Evolutionary conservation across 2,113 vertebrate genomes (phyloP).

Genomic region (Rostratula benghalensis): DNA sequence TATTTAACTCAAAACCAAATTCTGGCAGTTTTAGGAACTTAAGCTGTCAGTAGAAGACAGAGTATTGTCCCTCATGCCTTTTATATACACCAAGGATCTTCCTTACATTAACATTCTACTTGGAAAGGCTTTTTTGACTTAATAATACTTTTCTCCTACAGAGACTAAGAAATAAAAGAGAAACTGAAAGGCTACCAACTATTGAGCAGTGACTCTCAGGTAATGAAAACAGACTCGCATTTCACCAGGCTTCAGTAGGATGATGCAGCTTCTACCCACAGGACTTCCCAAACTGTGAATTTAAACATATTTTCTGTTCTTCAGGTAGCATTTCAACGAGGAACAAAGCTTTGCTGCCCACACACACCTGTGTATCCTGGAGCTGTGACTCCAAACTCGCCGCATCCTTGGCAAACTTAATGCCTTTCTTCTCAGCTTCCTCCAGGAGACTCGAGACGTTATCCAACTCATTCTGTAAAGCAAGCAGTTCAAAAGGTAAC

Average conservation of each 20-base stretch:
- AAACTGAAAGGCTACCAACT: neutral
- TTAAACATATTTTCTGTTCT: neutral
- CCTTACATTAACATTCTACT: neutral
- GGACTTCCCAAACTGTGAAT: neutral
- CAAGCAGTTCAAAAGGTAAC: neutral
- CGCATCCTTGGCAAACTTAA: slow-evolving; percentile 92
- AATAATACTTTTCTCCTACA: neutral
- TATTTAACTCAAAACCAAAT: neutral
- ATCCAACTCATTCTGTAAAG: slow-evolving; percentile 89
- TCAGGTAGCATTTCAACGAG: neutral
- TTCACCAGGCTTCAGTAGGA: neutral
- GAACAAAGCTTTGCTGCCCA: neutral
- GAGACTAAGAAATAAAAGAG: neutral
- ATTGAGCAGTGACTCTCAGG: neutral
- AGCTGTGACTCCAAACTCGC: slow-evolving; percentile 90
- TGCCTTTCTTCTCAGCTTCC: slow-evolving; percentile 93
- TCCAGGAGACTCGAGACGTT: slow-evolving; percentile 89
- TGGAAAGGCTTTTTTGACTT: neutral
- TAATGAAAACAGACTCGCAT: neutral
- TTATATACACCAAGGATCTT: neutral
- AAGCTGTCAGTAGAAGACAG: neutral
- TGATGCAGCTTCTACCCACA: neutral
- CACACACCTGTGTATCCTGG: slow-evolving; percentile 93
- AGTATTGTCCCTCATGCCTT: neutral
- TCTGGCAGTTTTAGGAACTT: neutral